Evolutionary conservation across 2,797 vertebrate species (phyloP).

Genomic region (Sebastes oblongus): DNA sequence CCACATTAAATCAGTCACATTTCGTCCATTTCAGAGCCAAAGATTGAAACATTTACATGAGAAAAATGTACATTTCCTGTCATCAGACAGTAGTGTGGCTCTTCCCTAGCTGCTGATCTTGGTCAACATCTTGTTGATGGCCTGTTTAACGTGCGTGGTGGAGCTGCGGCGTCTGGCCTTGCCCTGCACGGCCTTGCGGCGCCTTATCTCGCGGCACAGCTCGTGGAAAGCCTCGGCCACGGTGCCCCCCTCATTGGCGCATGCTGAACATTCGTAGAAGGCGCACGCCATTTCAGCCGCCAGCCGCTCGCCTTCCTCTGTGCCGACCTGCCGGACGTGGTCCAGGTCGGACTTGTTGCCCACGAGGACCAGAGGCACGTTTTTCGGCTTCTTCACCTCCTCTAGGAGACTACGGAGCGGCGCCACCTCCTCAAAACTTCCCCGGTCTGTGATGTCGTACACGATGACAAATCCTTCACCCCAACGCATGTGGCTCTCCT

Average conservation of each 20-base stretch:
- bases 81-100: fast-evolving
- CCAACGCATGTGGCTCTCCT: constrained; percentile 95
- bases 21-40: constrained; percentile 16
- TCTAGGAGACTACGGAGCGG: constrained; percentile 91
- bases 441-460: constrained; percentile 97
- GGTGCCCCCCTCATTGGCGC: constrained; percentile 89
- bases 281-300: constrained; percentile 95
- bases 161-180: constrained; percentile 95
- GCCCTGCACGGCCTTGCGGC: constrained; percentile 92
- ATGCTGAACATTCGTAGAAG: constrained; percentile 97
- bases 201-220: constrained; percentile 92
- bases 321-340: constrained; percentile 92
- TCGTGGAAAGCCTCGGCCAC: constrained; percentile 95
- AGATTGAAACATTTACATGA: constrained; percentile 18
- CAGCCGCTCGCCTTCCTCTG: constrained; percentile 94
- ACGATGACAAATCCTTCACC: constrained; percentile 95
- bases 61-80: neutral
- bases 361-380: constrained; percentile 92
- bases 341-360: constrained; percentile 98
- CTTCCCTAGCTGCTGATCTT: constrained; percentile 95
- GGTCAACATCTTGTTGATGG: constrained; percentile 99
- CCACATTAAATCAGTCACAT: constrained; percentile 20
- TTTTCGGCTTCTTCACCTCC: constrained; percentile 95
- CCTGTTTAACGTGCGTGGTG: constrained; percentile 98
- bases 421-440: constrained; percentile 94